Evolutionary conservation across 2,797 vertebrate species (phyloP).

Genomic region (Pseudochaenichthys georgianus): DNA sequence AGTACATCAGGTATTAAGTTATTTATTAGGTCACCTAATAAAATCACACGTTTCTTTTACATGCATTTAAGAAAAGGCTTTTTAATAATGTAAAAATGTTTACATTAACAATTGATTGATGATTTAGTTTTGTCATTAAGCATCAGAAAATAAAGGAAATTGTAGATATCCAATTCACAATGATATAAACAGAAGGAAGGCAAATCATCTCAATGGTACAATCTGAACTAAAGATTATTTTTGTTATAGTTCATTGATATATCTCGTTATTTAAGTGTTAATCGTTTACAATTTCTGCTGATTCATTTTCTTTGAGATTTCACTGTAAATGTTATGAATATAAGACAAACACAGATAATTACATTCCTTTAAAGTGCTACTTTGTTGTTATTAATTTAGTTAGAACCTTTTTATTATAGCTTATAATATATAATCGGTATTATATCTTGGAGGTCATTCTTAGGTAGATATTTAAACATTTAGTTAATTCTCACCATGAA

Average conservation of each 20-base stretch:
- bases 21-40: too few relatives aligned
- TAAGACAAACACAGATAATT: background rate
- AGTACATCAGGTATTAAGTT: conserved; percentile 83
- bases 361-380: background rate
- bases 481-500: background rate
- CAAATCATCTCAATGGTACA: background rate
- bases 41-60: too few relatives aligned
- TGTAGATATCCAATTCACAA: background rate
- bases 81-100: too few relatives aligned
- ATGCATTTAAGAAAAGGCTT: too few relatives aligned
- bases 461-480: background rate
- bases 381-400: background rate
- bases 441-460: background rate
- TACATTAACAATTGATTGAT: background rate
- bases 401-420: background rate
- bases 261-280: background rate
- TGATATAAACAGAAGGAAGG: background rate
- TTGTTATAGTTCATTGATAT: too few relatives aligned
- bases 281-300: background rate
- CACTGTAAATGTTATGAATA: background rate
- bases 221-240: background rate
- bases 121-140: background rate
- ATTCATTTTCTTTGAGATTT: too few relatives aligned
- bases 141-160: too few relatives aligned
- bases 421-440: background rate